A percentile compares a stretch with the other conserved stretches of the same genome.
Evolutionary conservation across 2,113 vertebrate species (phyloP).

Genomic region (Raja brachyura): DNA sequence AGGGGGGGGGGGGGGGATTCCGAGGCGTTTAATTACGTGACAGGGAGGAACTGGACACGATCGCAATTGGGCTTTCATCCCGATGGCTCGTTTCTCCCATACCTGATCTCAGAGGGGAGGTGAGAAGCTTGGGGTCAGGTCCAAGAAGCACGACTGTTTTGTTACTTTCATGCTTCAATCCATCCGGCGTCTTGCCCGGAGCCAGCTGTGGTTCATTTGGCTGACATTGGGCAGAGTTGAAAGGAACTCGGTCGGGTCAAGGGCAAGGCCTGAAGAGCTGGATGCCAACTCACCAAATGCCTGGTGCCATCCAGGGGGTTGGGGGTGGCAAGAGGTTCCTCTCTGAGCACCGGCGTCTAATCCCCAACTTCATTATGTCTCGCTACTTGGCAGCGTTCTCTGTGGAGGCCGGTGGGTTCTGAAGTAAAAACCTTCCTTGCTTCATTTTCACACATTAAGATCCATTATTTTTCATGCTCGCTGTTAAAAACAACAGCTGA

Average conservation of each 20-base stretch:
- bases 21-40: too few relatives aligned
- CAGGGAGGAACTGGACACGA: background rate
- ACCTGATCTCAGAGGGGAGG: background rate
- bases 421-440: slow-evolving; percentile 6
- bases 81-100: background rate
- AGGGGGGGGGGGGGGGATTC: background rate
- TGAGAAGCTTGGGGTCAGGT: background rate
- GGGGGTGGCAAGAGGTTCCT: background rate
- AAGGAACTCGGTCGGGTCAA: background rate
- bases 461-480: slow-evolving; percentile 27
- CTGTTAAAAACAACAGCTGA: slow-evolving; percentile 32
- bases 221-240: slow-evolving; percentile 12
- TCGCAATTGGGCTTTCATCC: too few relatives aligned
- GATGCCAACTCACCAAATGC: background rate
- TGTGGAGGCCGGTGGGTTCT: background rate
- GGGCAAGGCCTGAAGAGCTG: background rate
- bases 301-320: background rate
- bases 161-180: slow-evolving; percentile 16
- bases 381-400: background rate
- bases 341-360: background rate
- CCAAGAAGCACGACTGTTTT: background rate
- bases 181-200: background rate
- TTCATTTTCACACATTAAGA: slow-evolving; percentile 32
- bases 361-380: background rate
- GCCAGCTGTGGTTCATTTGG: slow-evolving; percentile 1